phyloP scores from a whole-genome alignment of 2,888 invertebrate genomes.

The Eupithecia vulgata region DNA sequence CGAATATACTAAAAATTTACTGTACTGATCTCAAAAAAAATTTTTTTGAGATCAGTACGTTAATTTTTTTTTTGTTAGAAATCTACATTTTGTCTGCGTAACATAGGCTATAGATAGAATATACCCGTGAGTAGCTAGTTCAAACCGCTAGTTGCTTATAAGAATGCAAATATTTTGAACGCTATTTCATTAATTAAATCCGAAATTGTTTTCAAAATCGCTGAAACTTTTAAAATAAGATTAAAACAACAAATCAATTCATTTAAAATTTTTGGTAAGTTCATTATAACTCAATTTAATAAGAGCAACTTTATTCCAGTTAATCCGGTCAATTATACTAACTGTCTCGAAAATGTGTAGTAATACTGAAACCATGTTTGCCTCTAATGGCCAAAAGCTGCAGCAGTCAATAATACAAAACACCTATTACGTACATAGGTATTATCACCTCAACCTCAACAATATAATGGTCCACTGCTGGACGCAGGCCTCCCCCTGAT shows the following conservation, averaged over 20 bases:
- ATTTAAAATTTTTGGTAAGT: conserved; percentile 33
- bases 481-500: too few species aligned
- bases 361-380: conserved; percentile 14
- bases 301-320: conserved; percentile 60
- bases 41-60: too few species aligned
- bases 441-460: too few species aligned
- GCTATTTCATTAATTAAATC: neutral
- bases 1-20: too few species aligned
- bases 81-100: too few species aligned
- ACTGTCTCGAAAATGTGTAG: conserved; percentile 21
- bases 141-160: too few species aligned
- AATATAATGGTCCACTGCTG: too few species aligned
- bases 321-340: conserved; percentile 61
- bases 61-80: too few species aligned
- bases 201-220: neutral
- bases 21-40: too few species aligned
- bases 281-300: conserved; percentile 50
- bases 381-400: neutral
- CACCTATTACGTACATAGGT: too few species aligned
- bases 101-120: too few species aligned
- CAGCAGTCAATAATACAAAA: neutral
- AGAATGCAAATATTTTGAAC: neutral
- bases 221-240: conserved; percentile 31
- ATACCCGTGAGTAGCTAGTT: too few species aligned
- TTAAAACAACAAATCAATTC: conserved; percentile 31